Base-by-base conservation (phyloP, 2,113 vertebrate species). In the Synchiropus splendidus region DNA sequence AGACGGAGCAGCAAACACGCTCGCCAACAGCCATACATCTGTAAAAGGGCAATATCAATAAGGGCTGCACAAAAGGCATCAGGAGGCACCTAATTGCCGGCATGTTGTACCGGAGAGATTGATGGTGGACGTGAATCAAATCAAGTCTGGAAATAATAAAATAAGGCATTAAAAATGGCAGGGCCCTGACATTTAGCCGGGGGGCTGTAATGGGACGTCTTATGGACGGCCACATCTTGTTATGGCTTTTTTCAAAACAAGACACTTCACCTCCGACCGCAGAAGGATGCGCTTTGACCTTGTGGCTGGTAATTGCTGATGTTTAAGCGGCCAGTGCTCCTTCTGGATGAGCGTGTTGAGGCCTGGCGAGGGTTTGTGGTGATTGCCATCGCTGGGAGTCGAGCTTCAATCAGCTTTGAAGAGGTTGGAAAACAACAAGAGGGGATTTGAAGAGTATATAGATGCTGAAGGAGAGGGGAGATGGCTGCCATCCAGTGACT, bases 391-490 rank as follows among this genome's bases (percentile, higher is more conserved):
- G 65, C 51, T 27, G 56, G 42, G 45, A 50, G 40, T 64, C n/a
- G 15, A 61, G 61, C 56, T 72, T 65, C 62, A 75, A 79, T 80
- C 74, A 72, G 45, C 63, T 61, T 59, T 64, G 47, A 62, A 76
- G 72, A 71, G 72, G 45, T 36, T 64, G 36, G 58, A 49, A 53
- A 64, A 54, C 65, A 70, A 68, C 42, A 13, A 31, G 37, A 47
- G 63, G 67, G 49, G 59, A 12, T 63, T 55, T 59, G 48, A 64
- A 74, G 62, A 64, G 70, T 48, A 40, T 67, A 11, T 45, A 43
- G 31, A 18, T 11, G n/a, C 39, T 13, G 10, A 40, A 39, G 36
- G 51, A 57, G 61, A 18, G 39, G 45, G 40, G 36, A 16, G 15
- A 47, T 54, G 35, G 63, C 47, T 53, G 64, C 30, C 11, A 36